phyloP scores from a whole-genome alignment of 2,113 vertebrate genomes.

The Peromyscus californicus region DNA sequence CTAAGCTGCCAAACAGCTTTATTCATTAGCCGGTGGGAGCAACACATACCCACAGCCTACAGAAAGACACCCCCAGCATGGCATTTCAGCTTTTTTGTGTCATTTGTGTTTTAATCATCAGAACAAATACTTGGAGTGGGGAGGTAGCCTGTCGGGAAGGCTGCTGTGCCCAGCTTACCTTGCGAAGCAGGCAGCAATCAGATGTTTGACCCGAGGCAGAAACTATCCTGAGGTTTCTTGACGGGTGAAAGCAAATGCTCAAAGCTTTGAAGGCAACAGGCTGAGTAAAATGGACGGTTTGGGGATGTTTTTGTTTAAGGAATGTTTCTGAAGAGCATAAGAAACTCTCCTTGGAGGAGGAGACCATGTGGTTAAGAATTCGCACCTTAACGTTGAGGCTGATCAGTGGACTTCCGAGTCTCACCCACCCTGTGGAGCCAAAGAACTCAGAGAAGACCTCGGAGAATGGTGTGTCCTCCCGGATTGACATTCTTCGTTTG shows the following conservation, averaged over 20 bases:
- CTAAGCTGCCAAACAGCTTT: too few species aligned
- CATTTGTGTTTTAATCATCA: constrained; percentile 23
- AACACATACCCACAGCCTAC: too few species aligned
- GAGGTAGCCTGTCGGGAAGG: not conserved
- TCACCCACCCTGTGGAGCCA: constrained; percentile 88
- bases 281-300: constrained; percentile 22
- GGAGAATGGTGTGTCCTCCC: constrained; percentile 94
- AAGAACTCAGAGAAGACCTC: constrained; percentile 93
- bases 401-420: constrained; percentile 90
- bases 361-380: constrained; percentile 94
- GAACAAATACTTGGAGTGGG: not conserved
- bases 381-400: constrained; percentile 95
- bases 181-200: not conserved
- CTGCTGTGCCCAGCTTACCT: constrained; percentile 11
- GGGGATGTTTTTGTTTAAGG: constrained; percentile 87
- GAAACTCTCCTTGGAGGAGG: constrained; percentile 94
- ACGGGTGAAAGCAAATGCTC: not conserved
- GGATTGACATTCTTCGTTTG: constrained; percentile 87
- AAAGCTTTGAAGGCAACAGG: constrained; percentile 32
- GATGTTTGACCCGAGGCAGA: not conserved
- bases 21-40: too few species aligned
- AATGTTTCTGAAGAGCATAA: constrained; percentile 93
- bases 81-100: constrained; percentile 29
- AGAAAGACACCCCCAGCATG: too few species aligned
- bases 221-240: not conserved